Evolutionary conservation across 2,113 vertebrate genomes (phyloP).

Genomic region (Orthonyx spaldingii): DNA sequence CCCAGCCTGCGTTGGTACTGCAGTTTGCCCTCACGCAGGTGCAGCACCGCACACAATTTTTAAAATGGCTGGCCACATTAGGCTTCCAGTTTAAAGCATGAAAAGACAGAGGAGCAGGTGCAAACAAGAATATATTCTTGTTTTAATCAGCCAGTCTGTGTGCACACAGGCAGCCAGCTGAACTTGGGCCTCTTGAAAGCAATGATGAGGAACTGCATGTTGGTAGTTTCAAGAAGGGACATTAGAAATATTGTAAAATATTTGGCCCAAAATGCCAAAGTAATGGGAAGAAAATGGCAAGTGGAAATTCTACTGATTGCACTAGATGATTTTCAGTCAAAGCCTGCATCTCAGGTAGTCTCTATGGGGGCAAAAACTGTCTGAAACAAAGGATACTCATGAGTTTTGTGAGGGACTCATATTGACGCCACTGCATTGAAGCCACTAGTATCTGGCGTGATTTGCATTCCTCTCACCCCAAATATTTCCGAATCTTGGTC

Average conservation of each 20-base stretch:
- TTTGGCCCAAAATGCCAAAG: neutral
- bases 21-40: neutral
- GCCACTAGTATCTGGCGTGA: neutral
- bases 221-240: neutral
- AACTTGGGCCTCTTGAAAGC: neutral
- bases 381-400: neutral
- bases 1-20: neutral
- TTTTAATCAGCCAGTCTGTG: neutral
- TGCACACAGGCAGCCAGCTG: no score
- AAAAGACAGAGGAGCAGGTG: neutral
- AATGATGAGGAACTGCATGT: fast-evolving
- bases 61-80: neutral
- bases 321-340: neutral
- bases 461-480: neutral
- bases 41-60: neutral
- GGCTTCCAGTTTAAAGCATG: neutral
- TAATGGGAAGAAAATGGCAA: neutral
- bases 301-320: neutral
- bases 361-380: neutral
- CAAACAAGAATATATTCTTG: neutral
- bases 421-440: neutral
- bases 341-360: neutral
- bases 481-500: neutral
- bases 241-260: neutral
- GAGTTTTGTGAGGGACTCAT: neutral